Conservation (phyloP, 2,113 vertebrate genomes). For the Mirza zaza region DNA sequence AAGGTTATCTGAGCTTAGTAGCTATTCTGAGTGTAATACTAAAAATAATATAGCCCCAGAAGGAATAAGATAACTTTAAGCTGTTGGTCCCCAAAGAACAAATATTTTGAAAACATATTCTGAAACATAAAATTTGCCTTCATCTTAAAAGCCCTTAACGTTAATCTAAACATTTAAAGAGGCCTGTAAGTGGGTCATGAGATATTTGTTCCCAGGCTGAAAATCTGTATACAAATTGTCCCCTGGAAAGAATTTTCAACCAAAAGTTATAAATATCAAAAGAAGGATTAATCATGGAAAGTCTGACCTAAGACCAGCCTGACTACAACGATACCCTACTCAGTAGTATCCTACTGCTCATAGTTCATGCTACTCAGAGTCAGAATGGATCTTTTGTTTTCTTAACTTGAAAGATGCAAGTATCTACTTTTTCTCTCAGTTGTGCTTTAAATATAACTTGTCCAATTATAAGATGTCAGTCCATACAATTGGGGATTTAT, state of each 20-base stretch:
- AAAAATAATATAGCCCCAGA: not conserved
- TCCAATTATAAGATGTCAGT: not conserved
- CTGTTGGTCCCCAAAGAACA: conserved; percentile 19
- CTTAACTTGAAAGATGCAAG: not conserved
- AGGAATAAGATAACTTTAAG: conserved; percentile 22
- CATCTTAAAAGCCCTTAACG: conserved; percentile 9
- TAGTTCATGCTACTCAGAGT: not conserved
- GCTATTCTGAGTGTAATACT: not conserved
- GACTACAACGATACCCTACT: not conserved
- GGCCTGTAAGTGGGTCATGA: not conserved
- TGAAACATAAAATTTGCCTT: conserved; percentile 53
- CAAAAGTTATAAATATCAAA: conserved; percentile 49
- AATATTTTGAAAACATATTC: conserved; percentile 34
- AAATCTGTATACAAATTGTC: conserved; percentile 43
- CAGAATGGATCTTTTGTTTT: not conserved
- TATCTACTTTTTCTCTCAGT: not conserved
- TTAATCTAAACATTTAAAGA: conserved; percentile 6
- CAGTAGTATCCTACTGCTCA: not conserved
- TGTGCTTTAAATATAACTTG: not conserved
- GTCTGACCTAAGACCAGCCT: not conserved
- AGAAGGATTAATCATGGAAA: conserved; percentile 51
- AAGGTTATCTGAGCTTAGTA: not conserved
- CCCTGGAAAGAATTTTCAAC: conserved; percentile 64
- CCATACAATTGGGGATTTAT: not conserved
- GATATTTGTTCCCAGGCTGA: conserved; percentile 38